phyloP scores from a whole-genome alignment of 2,113 vertebrate species.

The Oxygymnocypris stewartii region DNA sequence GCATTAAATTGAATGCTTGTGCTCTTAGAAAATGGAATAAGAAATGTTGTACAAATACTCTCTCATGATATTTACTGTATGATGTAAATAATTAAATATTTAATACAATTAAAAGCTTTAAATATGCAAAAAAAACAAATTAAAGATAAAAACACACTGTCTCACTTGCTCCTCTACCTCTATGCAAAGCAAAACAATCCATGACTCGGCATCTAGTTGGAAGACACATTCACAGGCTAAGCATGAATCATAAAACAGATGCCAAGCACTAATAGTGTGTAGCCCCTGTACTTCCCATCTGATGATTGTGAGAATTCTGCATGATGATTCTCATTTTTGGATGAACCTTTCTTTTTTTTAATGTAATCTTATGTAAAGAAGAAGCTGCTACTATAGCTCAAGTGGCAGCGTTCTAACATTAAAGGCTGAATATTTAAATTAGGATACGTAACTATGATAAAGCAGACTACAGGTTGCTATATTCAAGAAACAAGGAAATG shows the following conservation, averaged over 20 bases:
- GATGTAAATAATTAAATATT: background rate
- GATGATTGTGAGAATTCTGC: background rate
- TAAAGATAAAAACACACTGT: rapidly evolving
- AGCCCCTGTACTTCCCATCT: background rate
- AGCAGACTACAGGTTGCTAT: background rate
- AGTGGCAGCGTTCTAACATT: background rate
- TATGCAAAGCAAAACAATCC: background rate
- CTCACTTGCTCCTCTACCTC: background rate
- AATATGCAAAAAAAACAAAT: background rate
- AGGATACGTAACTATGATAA: background rate
- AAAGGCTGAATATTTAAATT: background rate
- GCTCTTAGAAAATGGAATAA: background rate
- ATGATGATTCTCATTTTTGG: background rate
- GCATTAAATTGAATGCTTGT: background rate
- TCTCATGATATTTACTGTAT: background rate
- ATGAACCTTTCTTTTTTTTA: background rate
- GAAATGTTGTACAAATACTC: background rate
- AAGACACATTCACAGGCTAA: background rate
- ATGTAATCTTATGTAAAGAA: background rate
- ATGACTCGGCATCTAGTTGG: background rate
- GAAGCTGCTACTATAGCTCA: background rate
- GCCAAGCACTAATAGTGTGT: background rate
- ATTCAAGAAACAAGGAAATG: slow-evolving; percentile 7
- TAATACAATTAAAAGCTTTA: background rate
- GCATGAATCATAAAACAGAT: background rate